Evolutionary conservation across 2,888 invertebrate species (phyloP), one percentile per base, ranked within the genome.

Genomic region (Pedicia rivosa): DNA sequence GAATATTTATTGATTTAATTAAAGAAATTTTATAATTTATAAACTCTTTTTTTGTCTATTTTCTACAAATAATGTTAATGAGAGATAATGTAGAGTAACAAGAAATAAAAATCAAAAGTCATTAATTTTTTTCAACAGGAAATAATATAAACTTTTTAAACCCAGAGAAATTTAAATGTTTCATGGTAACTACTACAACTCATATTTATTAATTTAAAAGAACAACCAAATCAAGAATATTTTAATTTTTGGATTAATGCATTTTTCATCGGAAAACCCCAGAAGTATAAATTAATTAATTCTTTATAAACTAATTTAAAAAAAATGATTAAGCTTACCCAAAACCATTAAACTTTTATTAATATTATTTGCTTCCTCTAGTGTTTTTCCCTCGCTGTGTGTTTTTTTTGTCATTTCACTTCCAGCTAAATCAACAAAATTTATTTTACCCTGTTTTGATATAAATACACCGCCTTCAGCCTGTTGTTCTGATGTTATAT

Each of bases 341-440:
- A 94, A 63, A 5, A 92, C 91, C 78, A 94, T 86, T 1, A 94
- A 68, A 53, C 91, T 92, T 56, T 90, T 86, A 56, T 94, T 94
- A 46, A 94, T 94, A 58, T 92, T 94, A 54, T 94, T 94, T 0
- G 92, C 91, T 55, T 94, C 94, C 52, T 87, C 84, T 44, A 91
- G 59, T 0, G 86, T 88, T 59, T 80, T 87, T 35, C 82, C 90
- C 50, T 78, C 82, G 55, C 81, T 86, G 48, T 78, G 74, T 0
- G 86, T 92, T 56, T 81, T 82, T 55, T 90, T 92, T 4, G 91
- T 90, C 74, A 92, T 86, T 63, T 94, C 92, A 51, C 90, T 91
- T n/a, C 94, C 92, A 1, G 94, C 94, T 41, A 94, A 65, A 60
- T 94, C 94, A 6, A 94, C 92, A 57, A 94, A 91, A 64, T 91